Conservation (phyloP, 1,140 invertebrate genomes). For the Dolichoris vasculosae region DNA sequence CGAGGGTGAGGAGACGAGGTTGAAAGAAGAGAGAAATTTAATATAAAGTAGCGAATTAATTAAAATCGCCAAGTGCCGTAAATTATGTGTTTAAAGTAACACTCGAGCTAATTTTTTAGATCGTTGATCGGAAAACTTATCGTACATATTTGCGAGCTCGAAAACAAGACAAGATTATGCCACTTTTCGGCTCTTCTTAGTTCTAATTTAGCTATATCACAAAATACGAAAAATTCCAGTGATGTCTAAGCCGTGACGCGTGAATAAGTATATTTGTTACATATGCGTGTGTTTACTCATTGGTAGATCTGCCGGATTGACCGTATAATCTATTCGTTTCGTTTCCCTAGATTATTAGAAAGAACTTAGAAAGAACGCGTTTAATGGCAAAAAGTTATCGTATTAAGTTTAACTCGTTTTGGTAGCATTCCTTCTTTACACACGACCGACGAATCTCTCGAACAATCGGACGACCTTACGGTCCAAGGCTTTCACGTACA, state of each 20-base stretch:
- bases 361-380: too few species aligned
- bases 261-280: too few species aligned
- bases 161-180: background rate
- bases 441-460: too few species aligned
- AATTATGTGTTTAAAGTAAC: constrained; percentile 43
- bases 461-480: too few species aligned
- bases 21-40: constrained; percentile 24
- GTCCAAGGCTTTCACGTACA: too few species aligned
- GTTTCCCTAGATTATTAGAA: too few species aligned
- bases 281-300: too few species aligned
- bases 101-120: constrained; percentile 24
- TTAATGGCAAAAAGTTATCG: too few species aligned
- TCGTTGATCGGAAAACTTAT: background rate
- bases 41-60: constrained; percentile 32
- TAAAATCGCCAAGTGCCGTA: constrained; percentile 32
- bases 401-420: too few species aligned
- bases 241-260: background rate
- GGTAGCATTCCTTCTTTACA: too few species aligned
- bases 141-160: constrained; percentile 8
- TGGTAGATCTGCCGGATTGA: too few species aligned
- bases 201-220: constrained; percentile 18
- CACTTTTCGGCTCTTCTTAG: background rate
- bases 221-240: constrained; percentile 35
- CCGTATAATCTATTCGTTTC: too few species aligned
- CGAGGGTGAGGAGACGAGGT: background rate